Conservation (phyloP, 2,797 vertebrate genomes). For the Masticophis lateralis region DNA sequence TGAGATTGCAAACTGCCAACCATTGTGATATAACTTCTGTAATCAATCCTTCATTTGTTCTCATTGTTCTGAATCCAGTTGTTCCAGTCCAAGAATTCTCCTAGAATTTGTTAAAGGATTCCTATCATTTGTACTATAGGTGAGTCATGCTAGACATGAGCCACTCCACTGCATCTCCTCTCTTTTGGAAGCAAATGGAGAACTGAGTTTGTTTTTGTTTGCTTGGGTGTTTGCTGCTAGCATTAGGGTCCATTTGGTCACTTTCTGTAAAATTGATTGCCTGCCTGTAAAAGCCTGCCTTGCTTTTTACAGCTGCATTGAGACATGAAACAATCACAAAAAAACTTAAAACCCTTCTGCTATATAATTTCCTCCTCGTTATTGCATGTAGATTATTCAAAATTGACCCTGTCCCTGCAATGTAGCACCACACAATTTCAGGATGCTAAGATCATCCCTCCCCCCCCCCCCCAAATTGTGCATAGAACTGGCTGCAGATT, state of each 20-base stretch:
- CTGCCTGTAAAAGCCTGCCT: neutral
- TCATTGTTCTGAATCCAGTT: neutral
- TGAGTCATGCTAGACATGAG: neutral
- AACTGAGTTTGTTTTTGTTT: neutral
- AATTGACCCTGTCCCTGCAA: neutral
- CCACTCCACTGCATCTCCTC: too few species aligned
- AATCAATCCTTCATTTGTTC: neutral
- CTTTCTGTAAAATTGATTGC: neutral
- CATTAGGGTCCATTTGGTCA: neutral
- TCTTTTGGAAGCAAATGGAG: too few species aligned
- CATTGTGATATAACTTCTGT: neutral
- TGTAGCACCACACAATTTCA: neutral
- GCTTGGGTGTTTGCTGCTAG: neutral
- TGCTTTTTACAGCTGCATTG: neutral
- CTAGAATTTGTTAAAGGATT: neutral
- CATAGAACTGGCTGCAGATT: neutral
- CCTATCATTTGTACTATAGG: neutral
- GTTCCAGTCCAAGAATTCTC: neutral
- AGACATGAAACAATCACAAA: neutral
- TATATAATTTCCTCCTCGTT: neutral
- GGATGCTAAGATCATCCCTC: neutral
- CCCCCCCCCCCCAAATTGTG: rapidly evolving
- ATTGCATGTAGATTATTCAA: neutral
- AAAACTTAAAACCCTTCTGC: neutral
- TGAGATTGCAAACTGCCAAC: too few species aligned